Conservation (phyloP, 2,888 invertebrate genomes). For the Automeris io region DNA sequence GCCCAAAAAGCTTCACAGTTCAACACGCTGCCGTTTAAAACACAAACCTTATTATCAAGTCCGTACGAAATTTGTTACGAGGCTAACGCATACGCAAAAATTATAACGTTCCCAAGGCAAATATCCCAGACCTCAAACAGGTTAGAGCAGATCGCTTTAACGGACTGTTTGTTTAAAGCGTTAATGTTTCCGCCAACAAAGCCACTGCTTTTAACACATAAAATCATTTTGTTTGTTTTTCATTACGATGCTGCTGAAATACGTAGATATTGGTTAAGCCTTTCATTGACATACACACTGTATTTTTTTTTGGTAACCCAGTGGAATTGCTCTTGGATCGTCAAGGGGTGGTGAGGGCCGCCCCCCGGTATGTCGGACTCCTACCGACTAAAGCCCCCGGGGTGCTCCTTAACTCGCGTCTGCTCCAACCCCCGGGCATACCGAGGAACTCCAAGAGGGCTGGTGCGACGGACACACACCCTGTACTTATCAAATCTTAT, state of each 20-base stretch:
- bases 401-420: no score
- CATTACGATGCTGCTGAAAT: neutral
- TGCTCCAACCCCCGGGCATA: no score
- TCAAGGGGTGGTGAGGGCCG: no score
- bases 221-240: neutral
- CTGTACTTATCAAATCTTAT: no score
- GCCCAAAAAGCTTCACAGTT: neutral
- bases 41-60: slow-evolving; percentile 13
- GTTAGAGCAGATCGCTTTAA: slow-evolving; percentile 21
- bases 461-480: no score
- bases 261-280: neutral
- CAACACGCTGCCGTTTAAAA: slow-evolving; percentile 9
- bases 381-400: no score
- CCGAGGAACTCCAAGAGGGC: no score
- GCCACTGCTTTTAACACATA: neutral
- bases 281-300: no score
- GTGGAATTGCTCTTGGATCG: no score
- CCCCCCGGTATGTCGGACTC: no score
- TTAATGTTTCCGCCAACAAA: slow-evolving; percentile 1
- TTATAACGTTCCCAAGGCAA: slow-evolving; percentile 37
- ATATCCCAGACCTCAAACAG: slow-evolving; percentile 23
- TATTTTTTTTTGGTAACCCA: no score
- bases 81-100: slow-evolving; percentile 36
- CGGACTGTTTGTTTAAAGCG: slow-evolving; percentile 22
- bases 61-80: slow-evolving; percentile 32